These are phyloP conservation scores for Vidua macroura DNA, from an alignment of 2,113 vertebrate genomes.

Conservation along the genomic window DNA sequence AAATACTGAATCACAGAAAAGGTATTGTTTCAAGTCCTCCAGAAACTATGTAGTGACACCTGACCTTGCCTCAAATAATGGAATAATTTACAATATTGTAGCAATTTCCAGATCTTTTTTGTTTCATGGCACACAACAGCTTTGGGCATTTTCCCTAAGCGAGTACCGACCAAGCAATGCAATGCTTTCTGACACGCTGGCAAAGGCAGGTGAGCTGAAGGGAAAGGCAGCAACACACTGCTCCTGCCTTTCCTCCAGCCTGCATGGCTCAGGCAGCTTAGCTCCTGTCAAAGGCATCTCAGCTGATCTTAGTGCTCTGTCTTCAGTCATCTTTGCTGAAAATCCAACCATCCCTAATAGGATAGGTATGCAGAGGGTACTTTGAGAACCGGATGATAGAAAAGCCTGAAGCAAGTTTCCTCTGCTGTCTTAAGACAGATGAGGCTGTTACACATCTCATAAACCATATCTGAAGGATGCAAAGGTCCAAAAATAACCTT, in stretches of 20 bases:
- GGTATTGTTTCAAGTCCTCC: background rate
- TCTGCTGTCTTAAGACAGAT: background rate
- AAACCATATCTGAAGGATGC: background rate
- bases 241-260: background rate
- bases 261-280: background rate
- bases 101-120: background rate
- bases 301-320: background rate
- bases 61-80: background rate
- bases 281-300: background rate
- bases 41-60: background rate
- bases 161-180: rapidly evolving
- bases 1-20: background rate
- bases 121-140: background rate
- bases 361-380: background rate
- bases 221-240: background rate
- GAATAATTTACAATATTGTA: background rate
- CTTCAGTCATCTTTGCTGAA: background rate
- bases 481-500: background rate
- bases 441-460: background rate
- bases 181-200: background rate
- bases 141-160: background rate
- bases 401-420: background rate
- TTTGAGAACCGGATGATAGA: background rate
- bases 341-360: background rate
- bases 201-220: background rate